These are phyloP conservation scores for Dissostichus mawsoni DNA, from an alignment of 2,113 vertebrate genomes.

Conservation along the genomic window DNA sequence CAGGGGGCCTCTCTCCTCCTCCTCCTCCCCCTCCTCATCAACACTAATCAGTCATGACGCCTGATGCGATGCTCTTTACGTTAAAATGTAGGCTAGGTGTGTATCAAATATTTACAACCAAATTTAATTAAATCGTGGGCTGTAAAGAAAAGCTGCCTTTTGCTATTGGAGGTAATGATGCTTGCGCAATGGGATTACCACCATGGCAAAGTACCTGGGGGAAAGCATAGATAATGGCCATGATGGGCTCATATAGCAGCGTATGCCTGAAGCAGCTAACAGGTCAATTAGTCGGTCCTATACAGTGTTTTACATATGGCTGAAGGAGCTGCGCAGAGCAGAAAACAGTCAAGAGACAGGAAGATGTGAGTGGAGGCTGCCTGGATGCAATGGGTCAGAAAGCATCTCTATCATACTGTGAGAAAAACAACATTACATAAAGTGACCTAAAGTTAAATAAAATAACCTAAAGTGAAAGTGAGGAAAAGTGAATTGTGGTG, in stretches of 20 bases:
- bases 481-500: conserved; percentile 1
- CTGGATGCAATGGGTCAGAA: conserved; percentile 20
- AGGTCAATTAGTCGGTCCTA: conserved; percentile 78
- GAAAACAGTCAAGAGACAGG: conserved; percentile 25
- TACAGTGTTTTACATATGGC: conserved; percentile 68
- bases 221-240: conserved; percentile 70
- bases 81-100: conserved; percentile 60
- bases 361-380: not conserved
- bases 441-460: not conserved
- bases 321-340: conserved; percentile 43
- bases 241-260: conserved; percentile 66
- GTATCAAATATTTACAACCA: conserved; percentile 81
- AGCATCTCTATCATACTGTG: not conserved
- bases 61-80: conserved; percentile 55
- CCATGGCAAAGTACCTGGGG: conserved; percentile 74
- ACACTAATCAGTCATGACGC: conserved; percentile 40
- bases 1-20: conserved; percentile 19
- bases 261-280: conserved; percentile 71
- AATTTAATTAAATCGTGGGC: conserved; percentile 78
- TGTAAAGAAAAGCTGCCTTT: conserved; percentile 78
- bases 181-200: conserved; percentile 82
- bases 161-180: conserved; percentile 84
- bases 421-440: not conserved
- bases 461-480: not conserved
- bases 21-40: conserved; percentile 20